A percentile compares a stretch with the other conserved stretches of the same genome.
Conservation (phyloP, 64 coral and sea anemone genomes). For the Orbicella faveolata region DNA sequence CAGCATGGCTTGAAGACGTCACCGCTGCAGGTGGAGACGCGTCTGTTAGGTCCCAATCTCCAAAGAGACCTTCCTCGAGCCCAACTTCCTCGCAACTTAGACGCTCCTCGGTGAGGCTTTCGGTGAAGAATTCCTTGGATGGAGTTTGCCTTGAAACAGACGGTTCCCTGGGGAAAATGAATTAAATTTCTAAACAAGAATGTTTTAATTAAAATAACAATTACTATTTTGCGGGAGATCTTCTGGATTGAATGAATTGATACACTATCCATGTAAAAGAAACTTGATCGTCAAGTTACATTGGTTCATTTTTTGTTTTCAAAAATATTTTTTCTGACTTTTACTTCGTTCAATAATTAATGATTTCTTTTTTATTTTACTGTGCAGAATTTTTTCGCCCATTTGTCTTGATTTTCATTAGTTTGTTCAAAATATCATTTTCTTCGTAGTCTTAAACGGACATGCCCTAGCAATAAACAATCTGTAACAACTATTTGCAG, state of each 20-base stretch:
- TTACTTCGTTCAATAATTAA: no score
- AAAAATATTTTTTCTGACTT: no score
- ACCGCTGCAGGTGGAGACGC: neutral
- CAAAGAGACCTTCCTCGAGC: constrained; percentile 11
- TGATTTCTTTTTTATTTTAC: no score
- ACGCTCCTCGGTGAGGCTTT: constrained; percentile 2
- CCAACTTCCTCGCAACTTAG: constrained; percentile 30
- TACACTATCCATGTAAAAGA: neutral
- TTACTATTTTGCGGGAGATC: neutral
- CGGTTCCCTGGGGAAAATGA: neutral
- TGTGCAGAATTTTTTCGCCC: no score
- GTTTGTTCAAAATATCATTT: no score
- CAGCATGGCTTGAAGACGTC: constrained; percentile 49
- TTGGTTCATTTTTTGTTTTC: no score
- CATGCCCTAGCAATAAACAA: no score
- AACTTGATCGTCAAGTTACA: no score
- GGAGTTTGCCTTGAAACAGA: neutral
- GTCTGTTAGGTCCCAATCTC: neutral
- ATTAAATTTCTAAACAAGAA: neutral
- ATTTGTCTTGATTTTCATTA: no score
- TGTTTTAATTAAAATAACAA: neutral
- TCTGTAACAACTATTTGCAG: no score
- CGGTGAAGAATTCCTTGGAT: neutral
- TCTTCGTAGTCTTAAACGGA: no score
- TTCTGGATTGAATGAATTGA: neutral